Percentiles rank a stretch among this genome's conserved stretches.
Evolutionary conservation across 2,888 invertebrate species (phyloP).

Genomic region (Lapara coniferarum): DNA sequence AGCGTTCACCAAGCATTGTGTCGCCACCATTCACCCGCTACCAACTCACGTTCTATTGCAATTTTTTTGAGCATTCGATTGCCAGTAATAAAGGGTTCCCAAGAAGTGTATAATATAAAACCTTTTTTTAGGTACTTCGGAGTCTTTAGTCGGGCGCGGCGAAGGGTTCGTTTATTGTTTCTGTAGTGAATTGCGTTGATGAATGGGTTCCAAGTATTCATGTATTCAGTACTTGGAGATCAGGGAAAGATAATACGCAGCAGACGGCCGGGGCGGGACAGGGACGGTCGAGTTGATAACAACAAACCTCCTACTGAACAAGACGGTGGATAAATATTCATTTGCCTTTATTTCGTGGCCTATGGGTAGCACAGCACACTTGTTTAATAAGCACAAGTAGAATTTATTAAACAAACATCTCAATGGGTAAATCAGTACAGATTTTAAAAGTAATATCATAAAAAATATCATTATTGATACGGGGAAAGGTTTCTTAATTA

Average conservation of each 20-base stretch:
- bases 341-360: neutral
- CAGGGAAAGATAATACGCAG: slow-evolving; percentile 70
- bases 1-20: slow-evolving; percentile 43
- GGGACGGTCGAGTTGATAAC: slow-evolving; percentile 62
- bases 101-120: slow-evolving; percentile 71
- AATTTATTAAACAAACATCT: neutral
- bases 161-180: slow-evolving; percentile 81
- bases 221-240: slow-evolving; percentile 71
- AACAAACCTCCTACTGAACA: slow-evolving; percentile 73
- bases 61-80: slow-evolving; percentile 83
- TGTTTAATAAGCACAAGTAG: neutral
- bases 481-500: no score
- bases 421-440: neutral
- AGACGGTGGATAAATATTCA: slow-evolving; percentile 24
- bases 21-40: slow-evolving; percentile 58
- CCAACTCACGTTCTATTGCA: slow-evolving; percentile 76
- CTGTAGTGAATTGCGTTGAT: slow-evolving; percentile 75
- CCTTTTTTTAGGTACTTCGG: slow-evolving; percentile 69
- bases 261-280: slow-evolving; percentile 70
- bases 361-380: neutral
- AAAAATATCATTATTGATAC: no score
- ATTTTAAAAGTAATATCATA: no score
- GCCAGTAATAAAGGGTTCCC: slow-evolving; percentile 80
- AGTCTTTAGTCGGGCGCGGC: slow-evolving; percentile 69
- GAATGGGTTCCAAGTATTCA: slow-evolving; percentile 76